These are phyloP conservation scores for Motacilla alba DNA, from an alignment of 2,113 vertebrate genomes.

Conservation along the genomic window DNA sequence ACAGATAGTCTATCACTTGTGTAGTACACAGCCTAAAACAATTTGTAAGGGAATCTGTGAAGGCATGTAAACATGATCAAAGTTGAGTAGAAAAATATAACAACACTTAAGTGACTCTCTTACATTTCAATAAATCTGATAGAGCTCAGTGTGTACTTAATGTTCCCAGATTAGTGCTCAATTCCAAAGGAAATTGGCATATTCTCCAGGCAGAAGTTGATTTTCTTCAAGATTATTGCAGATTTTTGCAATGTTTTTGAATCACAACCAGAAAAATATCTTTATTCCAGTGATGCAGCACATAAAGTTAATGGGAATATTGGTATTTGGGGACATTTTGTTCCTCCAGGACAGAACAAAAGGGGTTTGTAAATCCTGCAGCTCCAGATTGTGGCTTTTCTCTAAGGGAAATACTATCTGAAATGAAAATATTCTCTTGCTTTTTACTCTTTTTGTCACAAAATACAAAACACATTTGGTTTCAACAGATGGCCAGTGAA, in stretches of 20 bases:
- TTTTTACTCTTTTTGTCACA: not conserved
- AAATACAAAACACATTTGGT: not conserved
- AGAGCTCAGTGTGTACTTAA: not conserved
- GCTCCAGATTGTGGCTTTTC: slow-evolving; percentile 12
- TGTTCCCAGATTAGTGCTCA: not conserved
- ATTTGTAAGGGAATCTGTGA: not conserved
- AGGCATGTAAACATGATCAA: not conserved
- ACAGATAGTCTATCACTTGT: not conserved
- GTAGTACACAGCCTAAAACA: not conserved
- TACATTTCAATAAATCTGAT: not conserved
- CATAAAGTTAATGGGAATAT: not conserved
- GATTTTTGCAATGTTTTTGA: not conserved
- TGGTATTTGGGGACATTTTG: not conserved
- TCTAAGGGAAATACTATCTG: not conserved
- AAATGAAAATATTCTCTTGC: not conserved
- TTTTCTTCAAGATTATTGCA: not conserved
- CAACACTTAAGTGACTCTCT: not conserved
- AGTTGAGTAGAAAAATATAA: not conserved
- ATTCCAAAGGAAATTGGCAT: not conserved
- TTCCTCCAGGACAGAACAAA: slow-evolving; percentile 26
- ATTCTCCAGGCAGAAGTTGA: not conserved
- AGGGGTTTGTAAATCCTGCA: not conserved
- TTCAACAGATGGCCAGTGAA: slow-evolving; percentile 26
- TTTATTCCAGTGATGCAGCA: not conserved
- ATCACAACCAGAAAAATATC: not conserved